These are phyloP conservation scores for Drosophila maculinotata DNA, from an alignment of 2,888 invertebrate species.

Conservation along the genomic window DNA sequence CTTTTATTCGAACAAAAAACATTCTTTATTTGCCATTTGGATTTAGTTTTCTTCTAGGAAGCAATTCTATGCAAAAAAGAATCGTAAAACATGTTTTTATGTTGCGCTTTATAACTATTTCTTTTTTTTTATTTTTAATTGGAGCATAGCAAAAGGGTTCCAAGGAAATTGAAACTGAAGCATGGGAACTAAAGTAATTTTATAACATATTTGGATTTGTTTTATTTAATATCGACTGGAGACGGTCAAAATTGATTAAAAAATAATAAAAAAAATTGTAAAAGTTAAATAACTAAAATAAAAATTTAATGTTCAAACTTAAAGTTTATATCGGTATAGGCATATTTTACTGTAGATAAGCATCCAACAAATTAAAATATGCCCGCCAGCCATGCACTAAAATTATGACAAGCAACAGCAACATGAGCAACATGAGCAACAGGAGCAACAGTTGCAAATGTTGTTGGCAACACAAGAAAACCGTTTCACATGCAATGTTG, in stretches of 20 bases:
- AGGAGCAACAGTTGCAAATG: conserved; percentile 55
- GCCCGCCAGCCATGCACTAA: conserved; percentile 44
- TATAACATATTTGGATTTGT: too few relatives aligned
- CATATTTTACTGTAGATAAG: conserved; percentile 31
- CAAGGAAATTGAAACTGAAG: conserved; percentile 24
- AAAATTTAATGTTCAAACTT: too few relatives aligned
- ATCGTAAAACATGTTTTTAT: conserved; percentile 40
- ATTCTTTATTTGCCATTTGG: conserved; percentile 51
- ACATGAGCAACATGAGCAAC: too few relatives aligned
- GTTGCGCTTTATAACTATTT: conserved; percentile 35
- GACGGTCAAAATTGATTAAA: too few relatives aligned
- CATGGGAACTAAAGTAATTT: conserved; percentile 40
- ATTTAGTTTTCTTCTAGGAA: conserved; percentile 63
- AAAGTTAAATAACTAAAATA: too few relatives aligned
- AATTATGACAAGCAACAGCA: conserved; percentile 67
- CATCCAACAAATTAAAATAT: conserved; percentile 37
- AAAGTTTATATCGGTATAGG: too few relatives aligned
- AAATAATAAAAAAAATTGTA: too few relatives aligned
- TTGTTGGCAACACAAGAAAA: conserved; percentile 59
- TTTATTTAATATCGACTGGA: too few relatives aligned
- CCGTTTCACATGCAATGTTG: conserved; percentile 60
- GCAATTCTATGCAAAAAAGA: conserved; percentile 48
- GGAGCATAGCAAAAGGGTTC: conserved; percentile 34
- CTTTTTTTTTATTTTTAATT: conserved; percentile 19
- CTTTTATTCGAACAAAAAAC: conserved; percentile 34